Evolutionary conservation across 2,888 invertebrate genomes (phyloP), one percentile per base, ranked within the genome.

Genomic region (Bugula neritina): DNA sequence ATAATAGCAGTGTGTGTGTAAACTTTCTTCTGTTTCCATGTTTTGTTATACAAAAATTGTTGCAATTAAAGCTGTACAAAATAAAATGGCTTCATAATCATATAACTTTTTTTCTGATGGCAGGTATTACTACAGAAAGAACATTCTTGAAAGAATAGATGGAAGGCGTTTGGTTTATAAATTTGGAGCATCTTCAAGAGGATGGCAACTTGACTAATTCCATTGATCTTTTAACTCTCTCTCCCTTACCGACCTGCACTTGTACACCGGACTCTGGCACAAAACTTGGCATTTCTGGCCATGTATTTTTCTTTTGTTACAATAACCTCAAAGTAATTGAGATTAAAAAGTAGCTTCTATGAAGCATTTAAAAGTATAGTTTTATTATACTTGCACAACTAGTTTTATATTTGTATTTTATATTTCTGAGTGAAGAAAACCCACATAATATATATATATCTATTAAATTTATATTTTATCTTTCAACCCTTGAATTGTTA

Each of bases 161-260:
- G 81, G 81, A 0, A 74, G 80, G 58, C 75, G 81, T 71, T 77
- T 82, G 69, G 80, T 80, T 74, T 82, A 81, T 77, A 78, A 78
- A 75, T 82, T 82, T 75, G 80, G 80, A 21, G 89, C 89, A 74
- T 90, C 90, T 75, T 92, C 92, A 0, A 90, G 89, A 35, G 90
- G 90, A 76, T 92, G 91, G 90, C 63, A 63, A 27, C 17, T 63
- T 13, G 43, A 43, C 17, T 43, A 43, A 43, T 17, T n/a, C n/a
- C n/a, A n/a, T n/a, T 43, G 17, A 10, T 43, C 43, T 43, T 10
- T 43, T 43, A 5, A 43, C 43, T 10, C 43, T 17, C 43, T 10
- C 5, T 43, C 5, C 43, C 43, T 43, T 43, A n/a, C n/a, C n/a
- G n/a, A n/a, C n/a, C n/a, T 17, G 43, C 10, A 43, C 43, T 43